phyloP scores from a whole-genome alignment of 2,888 invertebrate genomes.

The Acleris cristana region DNA sequence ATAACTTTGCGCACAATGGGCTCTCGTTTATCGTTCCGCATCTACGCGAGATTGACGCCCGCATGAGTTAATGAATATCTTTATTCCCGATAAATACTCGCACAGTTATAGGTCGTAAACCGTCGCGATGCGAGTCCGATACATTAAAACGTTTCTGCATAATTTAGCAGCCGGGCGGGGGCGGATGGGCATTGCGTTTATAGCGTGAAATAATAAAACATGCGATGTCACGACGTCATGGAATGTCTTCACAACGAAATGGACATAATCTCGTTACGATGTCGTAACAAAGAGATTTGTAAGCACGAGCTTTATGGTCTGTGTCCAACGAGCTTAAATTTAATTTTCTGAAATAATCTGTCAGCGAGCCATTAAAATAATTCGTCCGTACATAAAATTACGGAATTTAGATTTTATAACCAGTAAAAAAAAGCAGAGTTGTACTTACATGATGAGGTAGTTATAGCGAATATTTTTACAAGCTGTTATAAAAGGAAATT shows the following conservation, averaged over 20 bases:
- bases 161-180: conserved; percentile 59
- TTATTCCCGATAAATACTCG: conserved; percentile 60
- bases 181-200: conserved; percentile 60
- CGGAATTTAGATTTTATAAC: conserved; percentile 63
- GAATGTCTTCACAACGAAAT: conserved; percentile 76
- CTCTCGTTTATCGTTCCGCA: conserved; percentile 42
- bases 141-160: conserved; percentile 70
- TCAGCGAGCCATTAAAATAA: conserved; percentile 79
- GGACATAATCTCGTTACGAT: conserved; percentile 84
- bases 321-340: conserved; percentile 83
- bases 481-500: too few relatives aligned
- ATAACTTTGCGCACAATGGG: conserved; percentile 2
- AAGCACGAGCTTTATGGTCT: conserved; percentile 82
- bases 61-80: conserved; percentile 64
- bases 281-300: conserved; percentile 84
- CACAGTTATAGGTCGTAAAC: conserved; percentile 66
- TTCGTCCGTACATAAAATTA: conserved; percentile 67
- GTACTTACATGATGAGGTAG: conserved; percentile 42
- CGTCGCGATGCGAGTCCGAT: conserved; percentile 62
- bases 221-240: conserved; percentile 72
- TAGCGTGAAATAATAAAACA: conserved; percentile 78
- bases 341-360: conserved; percentile 83
- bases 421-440: conserved; percentile 49
- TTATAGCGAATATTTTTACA: too few relatives aligned
- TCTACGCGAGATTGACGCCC: conserved; percentile 56